Evolutionary conservation across 92 coral and sea anemone genomes (phyloP).

Genomic region (Plumapathes pennacea): DNA sequence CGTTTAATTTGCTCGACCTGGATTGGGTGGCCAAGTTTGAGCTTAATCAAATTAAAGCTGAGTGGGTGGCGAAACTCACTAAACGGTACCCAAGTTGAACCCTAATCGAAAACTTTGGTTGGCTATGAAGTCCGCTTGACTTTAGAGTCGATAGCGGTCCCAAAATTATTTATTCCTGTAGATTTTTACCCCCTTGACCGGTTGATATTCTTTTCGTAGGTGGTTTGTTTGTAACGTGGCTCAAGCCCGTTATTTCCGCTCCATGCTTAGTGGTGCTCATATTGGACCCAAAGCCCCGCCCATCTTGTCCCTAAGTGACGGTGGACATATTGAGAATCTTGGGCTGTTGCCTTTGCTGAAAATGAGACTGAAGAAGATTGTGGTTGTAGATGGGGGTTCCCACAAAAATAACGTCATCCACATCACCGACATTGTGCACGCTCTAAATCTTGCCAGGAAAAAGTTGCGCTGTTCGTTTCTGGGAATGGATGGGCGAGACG

Average conservation of each 20-base stretch:
- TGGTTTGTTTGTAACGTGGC: slow-evolving; percentile 61
- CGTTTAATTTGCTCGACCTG: no score
- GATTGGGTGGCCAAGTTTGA: no score
- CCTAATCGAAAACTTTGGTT: no score
- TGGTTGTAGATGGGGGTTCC: slow-evolving; percentile 63
- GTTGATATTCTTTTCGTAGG: slow-evolving; percentile 17
- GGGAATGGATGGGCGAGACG: slow-evolving; percentile 57
- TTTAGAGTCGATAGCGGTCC: no score
- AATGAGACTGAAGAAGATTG: slow-evolving; percentile 41
- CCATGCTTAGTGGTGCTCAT: slow-evolving; percentile 32
- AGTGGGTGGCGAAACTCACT: no score
- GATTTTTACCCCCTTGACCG: no score
- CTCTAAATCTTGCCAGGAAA: slow-evolving; percentile 66
- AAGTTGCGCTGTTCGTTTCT: slow-evolving; percentile 71
- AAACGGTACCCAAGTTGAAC: no score
- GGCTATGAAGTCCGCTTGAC: no score
- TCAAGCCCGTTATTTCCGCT: slow-evolving; percentile 63
- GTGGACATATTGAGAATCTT: slow-evolving; percentile 79
- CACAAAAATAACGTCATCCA: slow-evolving; percentile 20
- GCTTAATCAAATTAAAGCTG: no score
- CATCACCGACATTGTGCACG: slow-evolving; percentile 36
- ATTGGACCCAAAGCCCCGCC: slow-evolving; percentile 65
- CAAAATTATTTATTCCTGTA: no score
- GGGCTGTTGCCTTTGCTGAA: slow-evolving; percentile 67
- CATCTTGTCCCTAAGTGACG: slow-evolving; percentile 62